Conservation (phyloP, 30 jellyfish, hydroid and myxozoan species). For the Aurelia aurita region DNA sequence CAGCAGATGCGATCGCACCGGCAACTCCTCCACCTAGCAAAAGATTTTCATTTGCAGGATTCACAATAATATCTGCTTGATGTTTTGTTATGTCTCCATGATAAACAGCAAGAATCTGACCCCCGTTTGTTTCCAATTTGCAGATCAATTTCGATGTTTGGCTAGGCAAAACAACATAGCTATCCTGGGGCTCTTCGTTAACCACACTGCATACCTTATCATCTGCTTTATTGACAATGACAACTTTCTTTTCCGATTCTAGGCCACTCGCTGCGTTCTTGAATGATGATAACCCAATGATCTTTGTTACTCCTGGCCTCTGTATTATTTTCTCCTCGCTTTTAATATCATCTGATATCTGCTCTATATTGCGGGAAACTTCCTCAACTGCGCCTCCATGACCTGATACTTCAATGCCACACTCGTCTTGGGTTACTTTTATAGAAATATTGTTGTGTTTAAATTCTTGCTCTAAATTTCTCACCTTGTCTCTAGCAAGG, state of each 20-base stretch:
- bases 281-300: background rate
- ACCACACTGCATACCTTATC: background rate
- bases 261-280: background rate
- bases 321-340: slow-evolving; percentile 4
- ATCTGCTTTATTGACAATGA: slow-evolving; percentile 25
- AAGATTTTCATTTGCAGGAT: slow-evolving; percentile 32
- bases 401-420: slow-evolving; percentile 29
- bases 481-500: background rate
- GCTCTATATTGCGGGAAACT: background rate
- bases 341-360: background rate
- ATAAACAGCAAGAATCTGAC: slow-evolving; percentile 15
- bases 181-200: slow-evolving; percentile 7
- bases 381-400: slow-evolving; percentile 6
- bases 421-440: background rate
- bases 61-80: slow-evolving; percentile 37
- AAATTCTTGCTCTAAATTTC: background rate
- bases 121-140: background rate
- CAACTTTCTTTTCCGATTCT: slow-evolving; percentile 22
- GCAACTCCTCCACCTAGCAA: slow-evolving; percentile 58
- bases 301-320: slow-evolving; percentile 45
- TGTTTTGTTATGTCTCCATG: slow-evolving; percentile 53
- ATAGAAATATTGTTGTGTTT: background rate
- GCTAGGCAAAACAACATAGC: background rate
- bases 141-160: slow-evolving; percentile 4
- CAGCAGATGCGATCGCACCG: slow-evolving; percentile 39